These are phyloP conservation scores for Mugil cephalus DNA, from an alignment of 2,113 vertebrate genomes.

Conservation along the genomic window DNA sequence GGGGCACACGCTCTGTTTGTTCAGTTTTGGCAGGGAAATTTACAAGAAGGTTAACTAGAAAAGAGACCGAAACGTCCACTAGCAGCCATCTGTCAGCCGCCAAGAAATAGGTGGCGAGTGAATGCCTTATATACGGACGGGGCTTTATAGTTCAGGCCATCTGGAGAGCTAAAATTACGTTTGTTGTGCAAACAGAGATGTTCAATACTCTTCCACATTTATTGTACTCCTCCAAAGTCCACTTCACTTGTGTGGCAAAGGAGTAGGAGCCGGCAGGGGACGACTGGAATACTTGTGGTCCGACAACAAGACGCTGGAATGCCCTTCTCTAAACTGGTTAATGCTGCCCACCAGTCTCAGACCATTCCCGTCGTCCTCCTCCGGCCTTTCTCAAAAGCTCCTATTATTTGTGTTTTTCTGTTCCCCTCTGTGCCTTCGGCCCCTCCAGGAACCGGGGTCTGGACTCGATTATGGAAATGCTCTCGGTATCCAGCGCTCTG, in stretches of 20 bases:
- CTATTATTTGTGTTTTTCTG: background rate
- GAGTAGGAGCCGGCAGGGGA: slow-evolving; percentile 45
- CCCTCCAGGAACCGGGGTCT: slow-evolving; percentile 20
- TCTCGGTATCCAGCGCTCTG: slow-evolving; percentile 32
- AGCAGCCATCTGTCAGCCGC: no score
- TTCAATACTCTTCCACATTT: slow-evolving; percentile 35
- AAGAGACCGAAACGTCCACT: no score
- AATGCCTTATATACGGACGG: no score
- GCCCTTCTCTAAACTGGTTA: slow-evolving; percentile 54
- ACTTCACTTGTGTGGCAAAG: slow-evolving; percentile 41
- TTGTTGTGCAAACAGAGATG: background rate
- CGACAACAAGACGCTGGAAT: slow-evolving; percentile 67
- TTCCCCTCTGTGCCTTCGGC: background rate
- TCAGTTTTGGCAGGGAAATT: no score
- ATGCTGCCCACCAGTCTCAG: slow-evolving; percentile 44
- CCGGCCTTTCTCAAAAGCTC: background rate
- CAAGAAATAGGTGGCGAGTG: no score
- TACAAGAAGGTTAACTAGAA: no score
- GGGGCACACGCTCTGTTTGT: no score
- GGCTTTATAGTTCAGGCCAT: background rate
- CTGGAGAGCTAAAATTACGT: background rate
- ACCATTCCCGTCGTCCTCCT: slow-evolving; percentile 11
- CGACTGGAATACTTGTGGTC: slow-evolving; percentile 68
- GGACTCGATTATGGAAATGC: slow-evolving; percentile 46
- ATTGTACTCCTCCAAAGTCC: slow-evolving; percentile 57